These are phyloP conservation scores for Ennomos erosarius DNA, from an alignment of 2,888 invertebrate species.

Conservation along the genomic window DNA sequence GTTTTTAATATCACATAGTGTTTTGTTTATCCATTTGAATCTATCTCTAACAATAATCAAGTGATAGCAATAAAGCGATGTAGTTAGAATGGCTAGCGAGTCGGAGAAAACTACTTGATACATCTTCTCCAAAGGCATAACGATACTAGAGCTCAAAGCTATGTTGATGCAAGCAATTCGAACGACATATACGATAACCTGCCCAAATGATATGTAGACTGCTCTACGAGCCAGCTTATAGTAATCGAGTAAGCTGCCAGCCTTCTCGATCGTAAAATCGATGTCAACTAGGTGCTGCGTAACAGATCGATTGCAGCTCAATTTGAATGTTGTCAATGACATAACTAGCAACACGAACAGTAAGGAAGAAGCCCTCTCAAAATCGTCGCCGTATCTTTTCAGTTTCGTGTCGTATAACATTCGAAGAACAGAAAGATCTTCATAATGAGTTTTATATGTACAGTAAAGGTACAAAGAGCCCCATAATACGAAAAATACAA, in stretches of 20 bases:
- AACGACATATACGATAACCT: slow-evolving; percentile 45
- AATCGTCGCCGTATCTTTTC: slow-evolving; percentile 64
- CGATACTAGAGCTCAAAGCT: slow-evolving; percentile 48
- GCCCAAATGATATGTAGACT: slow-evolving; percentile 43
- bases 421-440: slow-evolving; percentile 63
- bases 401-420: slow-evolving; percentile 64
- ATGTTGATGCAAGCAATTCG: slow-evolving; percentile 56
- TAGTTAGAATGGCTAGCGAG: slow-evolving; percentile 51
- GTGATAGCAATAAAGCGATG: slow-evolving; percentile 55
- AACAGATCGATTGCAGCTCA: slow-evolving; percentile 46
- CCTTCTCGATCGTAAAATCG: slow-evolving; percentile 52
- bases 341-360: slow-evolving; percentile 53
- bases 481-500: slow-evolving; percentile 50
- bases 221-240: slow-evolving; percentile 46
- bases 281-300: slow-evolving; percentile 54
- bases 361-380: slow-evolving; percentile 54
- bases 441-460: slow-evolving; percentile 48
- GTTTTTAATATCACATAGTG: slow-evolving; percentile 52
- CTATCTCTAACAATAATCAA: slow-evolving; percentile 53
- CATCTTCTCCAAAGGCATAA: slow-evolving; percentile 57
- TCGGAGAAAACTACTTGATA: slow-evolving; percentile 60
- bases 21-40: slow-evolving; percentile 58
- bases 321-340: slow-evolving; percentile 58
- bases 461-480: slow-evolving; percentile 55
- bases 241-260: slow-evolving; percentile 57